Evolutionary conservation across 1,140 invertebrate species (phyloP).

Genomic region (Brachionus calyciflorus): DNA sequence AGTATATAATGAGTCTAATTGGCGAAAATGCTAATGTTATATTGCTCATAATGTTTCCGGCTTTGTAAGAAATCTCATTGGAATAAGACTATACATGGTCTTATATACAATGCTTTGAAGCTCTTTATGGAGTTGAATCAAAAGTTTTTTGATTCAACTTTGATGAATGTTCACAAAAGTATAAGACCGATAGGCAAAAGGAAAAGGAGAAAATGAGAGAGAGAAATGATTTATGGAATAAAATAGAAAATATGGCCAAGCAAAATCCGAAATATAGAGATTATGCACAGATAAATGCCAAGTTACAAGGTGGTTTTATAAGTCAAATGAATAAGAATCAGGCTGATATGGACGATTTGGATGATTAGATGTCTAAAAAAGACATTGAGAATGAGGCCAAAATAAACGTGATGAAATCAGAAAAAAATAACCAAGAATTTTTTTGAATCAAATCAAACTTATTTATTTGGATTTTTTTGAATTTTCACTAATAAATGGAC

Average conservation of each 20-base stretch:
- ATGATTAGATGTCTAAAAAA: conserved; percentile 71
- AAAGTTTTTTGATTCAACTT: conserved; percentile 92
- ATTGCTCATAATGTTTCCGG: conserved; percentile 81
- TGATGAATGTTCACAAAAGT: conserved; percentile 95
- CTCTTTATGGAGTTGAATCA: conserved; percentile 99
- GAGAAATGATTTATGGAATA: conserved; percentile 60
- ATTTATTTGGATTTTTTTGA: no score
- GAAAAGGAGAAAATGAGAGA: conserved; percentile 61
- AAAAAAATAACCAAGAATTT: no score
- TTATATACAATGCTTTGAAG: conserved; percentile 98
- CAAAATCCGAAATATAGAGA: conserved; percentile 47
- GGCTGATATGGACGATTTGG: conserved; percentile 62
- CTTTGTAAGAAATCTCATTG: conserved; percentile 95
- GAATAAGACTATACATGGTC: conserved; percentile 99
- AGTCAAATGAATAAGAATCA: no score
- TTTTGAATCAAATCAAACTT: no score
- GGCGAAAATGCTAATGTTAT: conserved; percentile 61
- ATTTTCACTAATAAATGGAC: no score
- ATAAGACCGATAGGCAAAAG: conserved; percentile 80
- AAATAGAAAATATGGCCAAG: conserved; percentile 59
- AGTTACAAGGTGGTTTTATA: neutral
- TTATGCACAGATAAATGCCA: neutral
- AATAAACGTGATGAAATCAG: no score
- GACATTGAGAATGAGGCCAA: conserved; percentile 75
- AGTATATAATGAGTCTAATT: conserved; percentile 64